Percentiles rank a stretch among this genome's conserved stretches.
Evolutionary conservation across 2,888 invertebrate species (phyloP).

Genomic region (Drosophila buzzatii): DNA sequence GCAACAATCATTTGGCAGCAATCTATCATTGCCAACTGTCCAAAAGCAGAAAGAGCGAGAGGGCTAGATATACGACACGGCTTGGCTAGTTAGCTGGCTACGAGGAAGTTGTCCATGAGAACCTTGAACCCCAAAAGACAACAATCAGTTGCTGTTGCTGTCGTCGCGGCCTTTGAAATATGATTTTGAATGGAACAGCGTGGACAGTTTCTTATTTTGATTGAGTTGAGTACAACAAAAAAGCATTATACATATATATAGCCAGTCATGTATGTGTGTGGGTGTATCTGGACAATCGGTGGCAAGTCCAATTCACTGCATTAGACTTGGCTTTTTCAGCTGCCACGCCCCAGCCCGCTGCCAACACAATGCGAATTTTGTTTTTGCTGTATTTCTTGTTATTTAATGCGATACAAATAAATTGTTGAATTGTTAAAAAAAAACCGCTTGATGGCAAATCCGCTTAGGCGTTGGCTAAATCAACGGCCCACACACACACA

Average conservation of each 20-base stretch:
- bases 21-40: constrained; percentile 72
- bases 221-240: constrained; percentile 44
- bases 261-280: background rate
- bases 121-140: constrained; percentile 64
- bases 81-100: constrained; percentile 26
- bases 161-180: constrained; percentile 65
- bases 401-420: constrained; percentile 5
- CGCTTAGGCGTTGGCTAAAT: constrained; percentile 55
- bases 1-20: constrained; percentile 70
- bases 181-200: constrained; percentile 58
- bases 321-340: constrained; percentile 38
- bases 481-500: constrained; percentile 23
- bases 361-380: constrained; percentile 39
- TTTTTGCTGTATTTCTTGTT: constrained; percentile 5
- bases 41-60: constrained; percentile 11
- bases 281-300: constrained; percentile 51
- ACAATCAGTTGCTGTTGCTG: constrained; percentile 24
- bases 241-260: background rate
- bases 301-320: constrained; percentile 52
- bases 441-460: constrained; percentile 41
- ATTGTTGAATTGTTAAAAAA: background rate
- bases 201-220: constrained; percentile 70
- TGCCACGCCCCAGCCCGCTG: constrained; percentile 4
- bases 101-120: constrained; percentile 69
- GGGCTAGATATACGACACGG: constrained; percentile 5